Base-by-base conservation (phyloP, 2,888 invertebrate genomes). In the Litoditis marina region DNA sequence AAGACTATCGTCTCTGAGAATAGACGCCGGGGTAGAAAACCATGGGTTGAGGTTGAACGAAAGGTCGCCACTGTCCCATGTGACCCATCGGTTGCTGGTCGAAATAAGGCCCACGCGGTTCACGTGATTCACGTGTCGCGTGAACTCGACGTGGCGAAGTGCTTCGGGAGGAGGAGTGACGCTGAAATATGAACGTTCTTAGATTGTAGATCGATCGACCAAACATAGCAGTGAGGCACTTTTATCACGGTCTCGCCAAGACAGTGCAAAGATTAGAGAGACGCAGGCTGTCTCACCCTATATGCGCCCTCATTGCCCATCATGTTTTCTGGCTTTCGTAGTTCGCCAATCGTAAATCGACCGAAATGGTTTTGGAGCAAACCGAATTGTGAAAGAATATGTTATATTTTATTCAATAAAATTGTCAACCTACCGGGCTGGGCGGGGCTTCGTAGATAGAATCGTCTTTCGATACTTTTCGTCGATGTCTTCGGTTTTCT, bases 401-500 rank as follows among this genome's bases (percentile, higher is more conserved):
- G 6, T 28, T 22, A 6, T 22, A 5, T 6, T 44, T 44, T 44
- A 8, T 25, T 5, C 44, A 44, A 39, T 47, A 19, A 19, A 19
- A 19, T 47, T 47, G 1, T n/a, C 11, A 11, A 39, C 51, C 54
- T 47, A 69, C 69, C 47, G 73, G 73, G 49, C 67, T 73, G 7
- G 69, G 73, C 11, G 69, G 68, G 53, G 69, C 71, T 54, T 73
- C 73, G 57, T 73, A 73, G 50, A 73, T 73, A 31, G 68, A 66
- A 22, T 71, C 69, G 36, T 69, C 68, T 30, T 63, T 53, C 28
- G 65, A 65, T 51, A 62, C 28, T 28, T 65, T 65, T 50, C 63
- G 47, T 11, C 63, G 31, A 16, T 25, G 28, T 19, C 68, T 25
- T 36, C 59, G 53, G 44, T 46, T 64, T 56, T 39, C 39, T 2